phyloP scores from a whole-genome alignment of 2,113 vertebrate species.

The Platanista minor region DNA sequence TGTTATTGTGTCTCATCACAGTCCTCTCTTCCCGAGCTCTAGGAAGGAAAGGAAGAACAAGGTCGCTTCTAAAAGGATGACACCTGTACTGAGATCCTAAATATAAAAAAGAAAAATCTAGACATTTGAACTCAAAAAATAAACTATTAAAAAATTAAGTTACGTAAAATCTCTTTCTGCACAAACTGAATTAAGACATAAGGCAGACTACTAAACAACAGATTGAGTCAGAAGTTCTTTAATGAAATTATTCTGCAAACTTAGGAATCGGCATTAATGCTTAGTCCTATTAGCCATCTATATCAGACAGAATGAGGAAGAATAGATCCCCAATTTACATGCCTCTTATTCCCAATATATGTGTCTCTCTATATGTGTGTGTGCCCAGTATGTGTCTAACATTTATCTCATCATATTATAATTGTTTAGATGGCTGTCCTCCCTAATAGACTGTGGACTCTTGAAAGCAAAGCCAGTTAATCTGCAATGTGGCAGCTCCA shows the following conservation, averaged over 20 bases:
- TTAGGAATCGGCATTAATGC: not conserved
- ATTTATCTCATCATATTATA: not conserved
- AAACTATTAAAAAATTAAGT: slow-evolving; percentile 31
- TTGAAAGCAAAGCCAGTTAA: slow-evolving; percentile 19
- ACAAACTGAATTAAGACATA: slow-evolving; percentile 10
- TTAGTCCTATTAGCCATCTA: not conserved
- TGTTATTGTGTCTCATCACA: slow-evolving; percentile 80
- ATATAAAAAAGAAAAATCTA: slow-evolving; percentile 64
- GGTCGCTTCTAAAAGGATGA: slow-evolving; percentile 92
- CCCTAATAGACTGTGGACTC: not conserved
- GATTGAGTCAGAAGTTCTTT: not conserved
- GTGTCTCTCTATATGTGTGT: not conserved
- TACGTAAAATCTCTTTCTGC: slow-evolving; percentile 13
- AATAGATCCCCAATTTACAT: not conserved
- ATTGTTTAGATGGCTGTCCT: not conserved
- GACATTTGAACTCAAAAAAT: slow-evolving; percentile 35
- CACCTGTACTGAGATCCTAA: slow-evolving; percentile 93
- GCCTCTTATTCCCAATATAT: not conserved
- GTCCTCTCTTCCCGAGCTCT: slow-evolving; percentile 86
- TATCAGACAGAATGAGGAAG: not conserved
- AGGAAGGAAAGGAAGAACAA: slow-evolving; percentile 93
- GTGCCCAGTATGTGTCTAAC: not conserved
- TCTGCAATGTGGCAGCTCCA: not conserved
- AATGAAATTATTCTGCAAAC: not conserved
- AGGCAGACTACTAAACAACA: not conserved